Evolutionary conservation across 2,797 vertebrate species (phyloP), one percentile per base, ranked within the genome.

Genomic region (Malacoraja senta): DNA sequence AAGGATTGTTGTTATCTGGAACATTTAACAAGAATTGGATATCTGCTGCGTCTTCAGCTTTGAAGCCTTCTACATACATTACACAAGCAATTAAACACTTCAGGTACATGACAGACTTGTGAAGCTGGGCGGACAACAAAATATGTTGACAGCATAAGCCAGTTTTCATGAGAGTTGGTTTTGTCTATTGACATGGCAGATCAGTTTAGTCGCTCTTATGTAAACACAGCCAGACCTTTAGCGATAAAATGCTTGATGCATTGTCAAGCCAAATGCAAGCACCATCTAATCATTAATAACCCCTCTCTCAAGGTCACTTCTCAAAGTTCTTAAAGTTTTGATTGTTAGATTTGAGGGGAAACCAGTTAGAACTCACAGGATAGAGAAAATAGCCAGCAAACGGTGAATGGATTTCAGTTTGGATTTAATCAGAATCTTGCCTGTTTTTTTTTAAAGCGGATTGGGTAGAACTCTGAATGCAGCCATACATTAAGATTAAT

Each of bases 191-290:
- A 88, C 84, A 10, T 88, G 61, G 15, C n/a, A 68, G n/a, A 35
- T 88, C 84, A 65, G 61, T 19, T 88, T 65, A 19, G 61, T 65
- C 26, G 61, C n/a, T 68, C 0, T n/a, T 68, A 61, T n/a, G 21
- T 35, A 9, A 88, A 68, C n/a, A 17, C 61, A 68, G 65, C 29
- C 65, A 9, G 61, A 68, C 15, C 61, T 88, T 19, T 65, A 61
- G 61, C 19, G 9, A 35, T 15, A 68, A 88, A 88, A 65, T 88
- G 19, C 84, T 88, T 65, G 84, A 88, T n/a, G 15, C 65, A 88
- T 88, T 88, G n/a, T 32, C 84, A 88, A 68, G n/a, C n/a, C 61
- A 88, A 65, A 32, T 68, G n/a, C 61, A 88, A 88, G 84, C 15
- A 21, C 61, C 61, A 88, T 65, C 19, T 63, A 68, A 21, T 88